Evolutionary conservation across 2,888 invertebrate genomes (phyloP), one percentile per base, ranked within the genome.

Genomic region (Acleris literana): DNA sequence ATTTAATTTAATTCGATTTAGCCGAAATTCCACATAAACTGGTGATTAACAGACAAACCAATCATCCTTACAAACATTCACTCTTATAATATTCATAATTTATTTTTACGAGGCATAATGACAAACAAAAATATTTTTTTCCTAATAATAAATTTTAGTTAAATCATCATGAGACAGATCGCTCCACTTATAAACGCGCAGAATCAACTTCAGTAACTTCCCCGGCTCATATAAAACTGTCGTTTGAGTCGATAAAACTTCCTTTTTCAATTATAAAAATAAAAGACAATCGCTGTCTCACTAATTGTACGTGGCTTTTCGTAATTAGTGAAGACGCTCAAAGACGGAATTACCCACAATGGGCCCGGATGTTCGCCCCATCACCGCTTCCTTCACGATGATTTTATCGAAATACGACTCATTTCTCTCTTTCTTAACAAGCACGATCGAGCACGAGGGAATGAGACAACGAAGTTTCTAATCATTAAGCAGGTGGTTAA

Each of bases 301-400:
- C 75, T 78, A 82, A 81, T 84, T 84, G 82, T 82, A 83, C 78
- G 83, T 79, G 78, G 79, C 76, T 77, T 75, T 76, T 71, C 72
- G 79, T 82, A 85, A 85, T 85, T 83, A 81, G 78, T 79, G 76
- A 79, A 81, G 81, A 82, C 80, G 78, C 77, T 79, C 74, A 79
- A 83, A 80, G 76, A 78, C 76, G 77, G 77, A 81, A 78, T 79
- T 79, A 78, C 74, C 74, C 76, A 82, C 78, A 83, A 84, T 82
- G 70, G 77, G 74, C 57, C 82, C 83, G 89, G 88, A 88, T 84
- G 83, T 81, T 78, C 85, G 89, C 83, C 83, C 82, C 79, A 83
- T 83, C 83, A 84, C 85, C 84, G 77, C 82, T 89, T 89, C 89
- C 87, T 84, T 78, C 60, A 56, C 22, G 53, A 48, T 52, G 53